Percentiles rank a stretch among this genome's conserved stretches.
These are phyloP conservation scores for Lagorchestes hirsutus DNA, from an alignment of 2,797 vertebrate genomes.

Conservation along the genomic window DNA sequence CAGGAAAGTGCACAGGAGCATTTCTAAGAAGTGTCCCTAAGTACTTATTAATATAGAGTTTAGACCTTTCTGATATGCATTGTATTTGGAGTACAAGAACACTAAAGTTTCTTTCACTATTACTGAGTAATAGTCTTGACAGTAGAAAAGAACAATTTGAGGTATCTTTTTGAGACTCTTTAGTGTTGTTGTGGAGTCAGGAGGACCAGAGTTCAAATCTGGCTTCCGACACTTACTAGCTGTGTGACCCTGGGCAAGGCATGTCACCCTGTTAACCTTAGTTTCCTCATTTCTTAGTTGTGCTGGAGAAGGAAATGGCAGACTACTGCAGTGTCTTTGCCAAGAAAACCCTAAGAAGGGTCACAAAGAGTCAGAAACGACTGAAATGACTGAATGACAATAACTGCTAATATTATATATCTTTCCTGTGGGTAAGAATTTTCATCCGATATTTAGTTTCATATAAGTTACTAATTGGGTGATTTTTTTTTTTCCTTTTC, in stretches of 20 bases:
- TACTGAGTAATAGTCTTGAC: neutral
- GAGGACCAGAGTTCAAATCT: neutral
- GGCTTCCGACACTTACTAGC: neutral
- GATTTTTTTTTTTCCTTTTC: neutral
- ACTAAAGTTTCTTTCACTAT: neutral
- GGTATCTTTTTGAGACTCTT: neutral
- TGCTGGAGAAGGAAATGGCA: neutral
- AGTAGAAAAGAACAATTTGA: neutral
- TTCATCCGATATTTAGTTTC: neutral
- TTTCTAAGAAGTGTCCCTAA: neutral
- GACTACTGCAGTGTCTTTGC: neutral
- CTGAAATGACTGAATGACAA: too few species aligned
- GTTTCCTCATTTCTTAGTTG: neutral
- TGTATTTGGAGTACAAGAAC: neutral
- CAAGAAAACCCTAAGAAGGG: neutral
- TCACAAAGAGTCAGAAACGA: too few species aligned
- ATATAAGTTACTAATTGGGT: neutral
- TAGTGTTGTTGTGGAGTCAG: too few species aligned
- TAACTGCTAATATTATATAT: neutral
- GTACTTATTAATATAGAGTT: neutral
- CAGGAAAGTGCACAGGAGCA: neutral
- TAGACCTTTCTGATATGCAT: neutral
- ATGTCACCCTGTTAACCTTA: neutral
- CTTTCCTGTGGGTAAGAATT: neutral
- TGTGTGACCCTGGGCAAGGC: neutral